Conservation (phyloP, 2,888 invertebrate genomes). For the Phrixothrix hirtus region DNA sequence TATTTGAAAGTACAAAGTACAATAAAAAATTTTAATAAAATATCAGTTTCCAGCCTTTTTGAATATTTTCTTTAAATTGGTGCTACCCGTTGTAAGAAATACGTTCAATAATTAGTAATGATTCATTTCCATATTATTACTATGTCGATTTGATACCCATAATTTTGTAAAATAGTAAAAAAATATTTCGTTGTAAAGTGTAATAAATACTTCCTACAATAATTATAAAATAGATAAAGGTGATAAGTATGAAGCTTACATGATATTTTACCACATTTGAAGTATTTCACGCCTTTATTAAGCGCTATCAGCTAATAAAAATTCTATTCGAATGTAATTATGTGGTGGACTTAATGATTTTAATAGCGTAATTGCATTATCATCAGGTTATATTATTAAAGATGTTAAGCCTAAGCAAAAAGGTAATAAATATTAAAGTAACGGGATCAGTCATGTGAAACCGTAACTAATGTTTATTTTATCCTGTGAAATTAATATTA, state of each 20-base stretch:
- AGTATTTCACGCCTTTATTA: slow-evolving; percentile 19
- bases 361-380: slow-evolving; percentile 27
- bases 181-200: too few species aligned
- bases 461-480: slow-evolving; percentile 22
- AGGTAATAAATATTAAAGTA: slow-evolving; percentile 21
- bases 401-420: slow-evolving; percentile 18
- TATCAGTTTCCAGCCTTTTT: too few species aligned
- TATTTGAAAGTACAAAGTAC: too few species aligned
- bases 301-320: slow-evolving; percentile 11
- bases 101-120: too few species aligned
- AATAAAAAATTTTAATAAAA: too few species aligned
- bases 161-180: too few species aligned
- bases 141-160: too few species aligned
- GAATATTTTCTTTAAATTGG: too few species aligned
- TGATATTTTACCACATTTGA: slow-evolving; percentile 10
- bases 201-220: too few species aligned
- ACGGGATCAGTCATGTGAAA: slow-evolving; percentile 18
- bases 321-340: slow-evolving; percentile 17
- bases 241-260: slow-evolving; percentile 30
- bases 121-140: too few species aligned
- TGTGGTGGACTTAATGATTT: slow-evolving; percentile 16
- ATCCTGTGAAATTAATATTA: slow-evolving; percentile 18
- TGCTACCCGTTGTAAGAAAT: too few species aligned
- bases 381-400: slow-evolving; percentile 27
- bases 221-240: too few species aligned